Evolutionary conservation across 2,797 vertebrate species (phyloP).

Genomic region (Lagocephalus sceleratus): DNA sequence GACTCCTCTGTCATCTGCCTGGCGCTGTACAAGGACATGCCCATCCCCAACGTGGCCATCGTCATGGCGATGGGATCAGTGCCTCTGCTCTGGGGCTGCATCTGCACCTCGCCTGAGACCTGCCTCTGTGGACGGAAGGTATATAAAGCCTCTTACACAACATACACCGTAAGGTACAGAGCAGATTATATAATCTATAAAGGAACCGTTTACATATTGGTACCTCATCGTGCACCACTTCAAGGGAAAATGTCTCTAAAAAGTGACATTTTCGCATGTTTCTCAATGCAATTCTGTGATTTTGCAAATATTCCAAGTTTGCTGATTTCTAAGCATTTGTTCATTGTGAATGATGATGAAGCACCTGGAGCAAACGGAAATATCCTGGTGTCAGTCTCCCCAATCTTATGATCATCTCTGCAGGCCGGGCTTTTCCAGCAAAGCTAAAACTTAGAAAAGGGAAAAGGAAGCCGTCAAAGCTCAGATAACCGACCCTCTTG

Average conservation of each 20-base stretch:
- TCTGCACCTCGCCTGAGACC: conserved; percentile 76
- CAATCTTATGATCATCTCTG: conserved; percentile 79
- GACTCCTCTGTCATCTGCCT: conserved; percentile 75
- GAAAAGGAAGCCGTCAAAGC: background rate
- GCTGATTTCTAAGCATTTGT: background rate
- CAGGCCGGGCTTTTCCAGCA: conserved; percentile 11
- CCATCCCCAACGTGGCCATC: conserved; percentile 80
- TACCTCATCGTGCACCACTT: no score
- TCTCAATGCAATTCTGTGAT: no score
- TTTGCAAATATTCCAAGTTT: no score
- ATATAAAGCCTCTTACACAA: background rate
- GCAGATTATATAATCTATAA: background rate
- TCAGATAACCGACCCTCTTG: background rate
- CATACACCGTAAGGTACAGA: background rate
- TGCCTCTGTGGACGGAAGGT: conserved; percentile 74
- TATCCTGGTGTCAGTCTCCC: conserved; percentile 84
- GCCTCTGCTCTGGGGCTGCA: conserved; percentile 75
- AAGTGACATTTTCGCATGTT: no score
- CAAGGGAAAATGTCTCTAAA: no score
- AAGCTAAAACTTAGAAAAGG: background rate
- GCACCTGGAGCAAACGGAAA: conserved; percentile 86
- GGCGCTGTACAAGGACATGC: conserved; percentile 82
- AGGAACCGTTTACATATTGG: background rate
- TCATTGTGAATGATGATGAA: background rate
- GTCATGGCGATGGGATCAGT: conserved; percentile 78